Percentiles rank a stretch among this genome's conserved stretches.
Evolutionary conservation across 2,797 vertebrate genomes (phyloP).

Genomic region (Tamandua tetradactyla): DNA sequence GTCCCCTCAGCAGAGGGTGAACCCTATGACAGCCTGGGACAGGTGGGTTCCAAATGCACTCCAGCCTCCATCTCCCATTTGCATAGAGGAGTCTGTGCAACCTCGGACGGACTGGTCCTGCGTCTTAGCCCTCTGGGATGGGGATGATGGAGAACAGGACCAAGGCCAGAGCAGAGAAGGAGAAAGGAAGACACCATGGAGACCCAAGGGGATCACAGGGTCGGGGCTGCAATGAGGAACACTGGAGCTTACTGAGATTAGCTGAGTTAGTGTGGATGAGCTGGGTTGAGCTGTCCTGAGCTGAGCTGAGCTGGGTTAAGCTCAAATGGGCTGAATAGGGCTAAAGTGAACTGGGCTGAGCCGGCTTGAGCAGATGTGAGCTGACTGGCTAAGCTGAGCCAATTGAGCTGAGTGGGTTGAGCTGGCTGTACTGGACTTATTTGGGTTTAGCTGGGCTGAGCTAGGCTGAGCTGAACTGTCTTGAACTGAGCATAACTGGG

Average conservation of each 20-base stretch:
- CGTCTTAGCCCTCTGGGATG: background rate
- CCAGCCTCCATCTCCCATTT: background rate
- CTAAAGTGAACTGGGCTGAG: fast-evolving
- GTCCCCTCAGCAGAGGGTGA: background rate
- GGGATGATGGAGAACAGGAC: background rate
- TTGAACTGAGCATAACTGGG: background rate
- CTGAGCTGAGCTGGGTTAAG: no score
- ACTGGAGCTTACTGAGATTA: no score
- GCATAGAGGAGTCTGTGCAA: no score
- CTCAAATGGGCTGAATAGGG: fast-evolving
- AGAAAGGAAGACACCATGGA: no score
- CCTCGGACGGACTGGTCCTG: background rate
- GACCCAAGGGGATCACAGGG: background rate
- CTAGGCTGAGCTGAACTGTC: background rate
- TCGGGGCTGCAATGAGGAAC: background rate
- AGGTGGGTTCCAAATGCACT: background rate
- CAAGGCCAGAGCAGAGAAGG: background rate
- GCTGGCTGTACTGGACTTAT: fast-evolving
- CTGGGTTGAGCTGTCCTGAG: background rate
- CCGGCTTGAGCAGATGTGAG: fast-evolving
- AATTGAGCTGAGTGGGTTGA: fast-evolving
- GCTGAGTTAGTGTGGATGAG: fast-evolving
- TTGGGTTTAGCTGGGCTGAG: fast-evolving
- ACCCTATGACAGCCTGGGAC: background rate
- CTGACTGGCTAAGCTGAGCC: fast-evolving